Evolutionary conservation across 2,113 vertebrate genomes (phyloP).

Genomic region (Scomber japonicus): DNA sequence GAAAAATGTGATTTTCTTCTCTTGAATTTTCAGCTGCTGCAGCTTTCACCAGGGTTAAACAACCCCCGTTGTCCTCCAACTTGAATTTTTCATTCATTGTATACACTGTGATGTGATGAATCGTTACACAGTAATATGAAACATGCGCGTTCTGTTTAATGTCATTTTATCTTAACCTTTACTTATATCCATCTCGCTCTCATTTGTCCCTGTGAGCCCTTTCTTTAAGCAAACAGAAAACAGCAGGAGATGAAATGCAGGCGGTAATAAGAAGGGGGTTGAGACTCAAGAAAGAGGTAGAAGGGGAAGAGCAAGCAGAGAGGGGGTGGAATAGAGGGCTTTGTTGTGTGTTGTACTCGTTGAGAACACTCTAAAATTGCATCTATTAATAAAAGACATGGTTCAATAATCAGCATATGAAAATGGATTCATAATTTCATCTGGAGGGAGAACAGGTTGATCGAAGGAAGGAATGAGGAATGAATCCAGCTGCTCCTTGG

Average conservation of each 20-base stretch:
- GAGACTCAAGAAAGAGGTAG: neutral
- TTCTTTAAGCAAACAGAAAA: conserved; percentile 20
- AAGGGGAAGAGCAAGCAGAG: neutral
- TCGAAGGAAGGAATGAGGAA: conserved; percentile 14
- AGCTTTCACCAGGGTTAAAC: neutral
- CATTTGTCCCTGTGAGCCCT: neutral
- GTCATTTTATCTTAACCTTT: neutral
- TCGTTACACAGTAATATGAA: too few species aligned
- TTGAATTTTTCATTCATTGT: neutral
- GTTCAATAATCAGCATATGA: conserved; percentile 44
- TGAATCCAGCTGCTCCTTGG: conserved; percentile 38
- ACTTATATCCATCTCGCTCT: neutral
- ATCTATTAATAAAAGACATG: conserved; percentile 35
- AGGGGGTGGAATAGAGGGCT: conserved; percentile 16
- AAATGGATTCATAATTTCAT: conserved; percentile 43
- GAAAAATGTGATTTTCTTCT: neutral
- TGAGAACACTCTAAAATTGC: neutral
- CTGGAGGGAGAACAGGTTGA: conserved; percentile 46
- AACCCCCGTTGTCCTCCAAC: neutral
- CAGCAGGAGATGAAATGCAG: conserved; percentile 1
- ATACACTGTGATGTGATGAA: too few species aligned
- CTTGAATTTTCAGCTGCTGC: neutral
- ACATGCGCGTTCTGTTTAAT: neutral
- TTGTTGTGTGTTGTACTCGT: too few species aligned
- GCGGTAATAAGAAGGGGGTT: conserved; percentile 10